phyloP scores from a whole-genome alignment of 2,113 vertebrate species.

The Carollia perspicillata region DNA sequence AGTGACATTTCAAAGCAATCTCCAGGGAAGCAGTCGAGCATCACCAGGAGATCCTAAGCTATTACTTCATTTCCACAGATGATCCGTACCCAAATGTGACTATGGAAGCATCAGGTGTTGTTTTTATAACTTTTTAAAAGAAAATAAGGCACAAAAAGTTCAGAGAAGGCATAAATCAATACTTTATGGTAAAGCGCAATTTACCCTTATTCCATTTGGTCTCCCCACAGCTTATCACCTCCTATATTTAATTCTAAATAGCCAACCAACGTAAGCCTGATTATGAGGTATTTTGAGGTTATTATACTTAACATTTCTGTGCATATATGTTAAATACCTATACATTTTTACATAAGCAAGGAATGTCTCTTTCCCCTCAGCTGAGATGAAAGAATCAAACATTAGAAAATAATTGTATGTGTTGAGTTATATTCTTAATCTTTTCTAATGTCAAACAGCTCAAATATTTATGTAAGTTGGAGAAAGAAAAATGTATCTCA shows the following conservation, averaged over 20 bases:
- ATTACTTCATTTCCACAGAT: not conserved
- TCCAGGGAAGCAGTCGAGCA: not conserved
- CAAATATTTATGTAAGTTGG: not conserved
- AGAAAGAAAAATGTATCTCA: not conserved
- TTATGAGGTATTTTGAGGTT: not conserved
- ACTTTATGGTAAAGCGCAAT: not conserved
- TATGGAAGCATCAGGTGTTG: not conserved
- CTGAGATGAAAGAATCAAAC: not conserved
- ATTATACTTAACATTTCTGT: not conserved
- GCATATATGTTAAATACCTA: not conserved
- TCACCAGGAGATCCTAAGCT: not conserved
- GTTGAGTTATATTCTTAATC: not conserved
- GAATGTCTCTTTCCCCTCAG: not conserved
- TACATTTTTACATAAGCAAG: not conserved
- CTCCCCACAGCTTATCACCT: not conserved
- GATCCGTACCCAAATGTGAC: not conserved
- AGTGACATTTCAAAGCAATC: slow-evolving; percentile 56
- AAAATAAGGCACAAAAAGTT: not conserved
- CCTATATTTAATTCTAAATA: not conserved
- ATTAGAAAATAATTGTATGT: not conserved
- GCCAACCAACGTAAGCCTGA: not conserved
- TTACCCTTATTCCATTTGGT: not conserved
- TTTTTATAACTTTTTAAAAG: not conserved
- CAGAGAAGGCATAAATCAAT: not conserved
- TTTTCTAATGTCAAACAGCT: not conserved